Percentiles rank a stretch among this genome's conserved stretches.
These are phyloP conservation scores for Altica lythri DNA, from an alignment of 2,888 invertebrate species.

Conservation along the genomic window DNA sequence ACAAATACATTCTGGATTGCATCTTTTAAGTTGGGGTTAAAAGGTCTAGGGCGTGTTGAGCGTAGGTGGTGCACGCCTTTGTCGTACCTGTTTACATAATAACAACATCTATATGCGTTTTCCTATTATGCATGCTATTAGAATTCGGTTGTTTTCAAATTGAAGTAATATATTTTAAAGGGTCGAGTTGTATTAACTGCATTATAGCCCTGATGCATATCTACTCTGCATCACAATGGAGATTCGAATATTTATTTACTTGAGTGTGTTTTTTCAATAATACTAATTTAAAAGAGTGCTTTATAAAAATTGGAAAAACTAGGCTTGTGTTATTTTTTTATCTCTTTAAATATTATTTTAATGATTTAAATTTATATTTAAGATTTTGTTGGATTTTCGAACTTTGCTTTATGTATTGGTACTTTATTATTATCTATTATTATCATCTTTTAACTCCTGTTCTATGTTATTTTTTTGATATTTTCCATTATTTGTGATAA, in stretches of 20 bases:
- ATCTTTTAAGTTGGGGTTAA: constrained; percentile 42
- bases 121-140: constrained; percentile 31
- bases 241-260: constrained; percentile 6
- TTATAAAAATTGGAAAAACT: too few species aligned
- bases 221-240: background rate
- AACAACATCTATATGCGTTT: constrained; percentile 44
- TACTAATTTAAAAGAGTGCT: too few species aligned
- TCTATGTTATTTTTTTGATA: too few species aligned
- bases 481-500: too few species aligned
- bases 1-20: constrained; percentile 51
- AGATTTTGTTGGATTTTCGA: too few species aligned
- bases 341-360: too few species aligned
- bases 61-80: constrained; percentile 41
- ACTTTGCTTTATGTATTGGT: too few species aligned
- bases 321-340: too few species aligned
- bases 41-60: constrained; percentile 43
- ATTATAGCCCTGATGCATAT: constrained; percentile 20
- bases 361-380: too few species aligned
- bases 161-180: constrained; percentile 24
- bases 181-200: constrained; percentile 18
- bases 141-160: constrained; percentile 32
- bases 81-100: constrained; percentile 43
- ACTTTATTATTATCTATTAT: too few species aligned
- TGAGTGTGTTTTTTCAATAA: too few species aligned
- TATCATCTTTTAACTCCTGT: too few species aligned